Percentiles rank a stretch among this genome's conserved stretches.
Conservation (phyloP, 2,888 invertebrate species). For the Xylophagus ater region DNA sequence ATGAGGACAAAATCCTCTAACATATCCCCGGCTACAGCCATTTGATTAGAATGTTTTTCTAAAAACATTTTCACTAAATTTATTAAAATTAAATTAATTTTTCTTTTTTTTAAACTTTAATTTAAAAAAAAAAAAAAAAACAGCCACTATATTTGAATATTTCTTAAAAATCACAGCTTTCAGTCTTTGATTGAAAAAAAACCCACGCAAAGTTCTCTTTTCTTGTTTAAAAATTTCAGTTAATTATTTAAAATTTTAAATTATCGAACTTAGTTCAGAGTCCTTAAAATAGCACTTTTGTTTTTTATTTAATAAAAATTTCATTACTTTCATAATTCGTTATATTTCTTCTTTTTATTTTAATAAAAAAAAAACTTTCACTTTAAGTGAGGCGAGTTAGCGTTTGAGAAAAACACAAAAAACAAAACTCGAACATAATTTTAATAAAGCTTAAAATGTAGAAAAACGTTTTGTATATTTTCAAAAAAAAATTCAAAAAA, state of each 20-base stretch:
- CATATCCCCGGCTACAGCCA: conserved; percentile 53
- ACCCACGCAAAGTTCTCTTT: too few relatives aligned
- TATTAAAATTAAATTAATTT: conserved; percentile 28
- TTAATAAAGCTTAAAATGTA: too few relatives aligned
- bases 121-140: conserved; percentile 8
- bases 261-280: conserved; percentile 19
- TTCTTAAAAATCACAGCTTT: conserved; percentile 13
- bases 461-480: too few relatives aligned
- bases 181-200: conserved; percentile 12
- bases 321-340: too few relatives aligned
- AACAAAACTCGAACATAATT: too few relatives aligned
- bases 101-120: conserved; percentile 11
- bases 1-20: conserved; percentile 62
- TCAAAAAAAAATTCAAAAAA: too few relatives aligned
- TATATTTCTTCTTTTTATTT: too few relatives aligned
- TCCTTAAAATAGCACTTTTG: conserved; percentile 15
- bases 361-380: too few relatives aligned
- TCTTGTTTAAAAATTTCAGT: not conserved
- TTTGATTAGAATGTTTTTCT: conserved; percentile 44
- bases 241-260: conserved; percentile 12
- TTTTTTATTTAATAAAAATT: too few relatives aligned
- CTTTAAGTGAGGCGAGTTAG: too few relatives aligned
- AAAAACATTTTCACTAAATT: conserved; percentile 46
- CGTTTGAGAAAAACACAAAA: too few relatives aligned
- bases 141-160: conserved; percentile 6